phyloP scores from a whole-genome alignment of 1,140 invertebrate genomes.

The Ridgeia piscesae region DNA sequence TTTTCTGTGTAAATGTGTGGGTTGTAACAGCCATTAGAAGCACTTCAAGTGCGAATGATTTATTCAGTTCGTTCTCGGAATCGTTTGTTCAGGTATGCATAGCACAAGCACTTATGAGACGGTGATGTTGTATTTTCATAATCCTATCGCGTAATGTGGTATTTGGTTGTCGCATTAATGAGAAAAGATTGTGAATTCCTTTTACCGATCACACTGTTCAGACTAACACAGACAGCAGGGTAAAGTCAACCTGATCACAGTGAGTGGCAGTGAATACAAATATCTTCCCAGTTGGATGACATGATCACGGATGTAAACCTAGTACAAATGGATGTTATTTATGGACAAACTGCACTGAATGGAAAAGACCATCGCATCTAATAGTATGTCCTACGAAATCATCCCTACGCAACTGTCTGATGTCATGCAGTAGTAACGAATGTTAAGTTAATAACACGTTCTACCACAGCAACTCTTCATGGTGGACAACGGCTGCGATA shows the following conservation, averaged over 20 bases:
- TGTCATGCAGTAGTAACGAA: too few relatives aligned
- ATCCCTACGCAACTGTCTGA: too few relatives aligned
- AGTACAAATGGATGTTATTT: too few relatives aligned
- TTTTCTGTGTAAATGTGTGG: neutral
- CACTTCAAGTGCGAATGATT: neutral
- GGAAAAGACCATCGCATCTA: too few relatives aligned
- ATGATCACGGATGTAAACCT: neutral
- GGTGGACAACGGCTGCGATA: too few relatives aligned
- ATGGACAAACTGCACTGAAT: neutral
- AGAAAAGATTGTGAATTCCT: too few relatives aligned
- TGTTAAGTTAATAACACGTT: neutral
- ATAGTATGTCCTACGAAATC: too few relatives aligned
- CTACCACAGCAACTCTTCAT: neutral
- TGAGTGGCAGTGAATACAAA: neutral
- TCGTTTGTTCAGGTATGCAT: neutral
- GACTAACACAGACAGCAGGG: neutral
- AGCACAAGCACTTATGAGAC: neutral
- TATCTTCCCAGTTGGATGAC: neutral
- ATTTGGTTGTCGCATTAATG: neutral
- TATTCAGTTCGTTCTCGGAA: neutral
- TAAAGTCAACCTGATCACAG: neutral
- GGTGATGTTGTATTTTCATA: neutral
- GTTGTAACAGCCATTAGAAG: neutral
- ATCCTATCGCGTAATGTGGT: neutral
- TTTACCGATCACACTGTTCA: neutral